Evolutionary conservation across 2,888 invertebrate genomes (phyloP), one percentile per base, ranked within the genome.

Genomic region (Phragmatobia fuliginosa): DNA sequence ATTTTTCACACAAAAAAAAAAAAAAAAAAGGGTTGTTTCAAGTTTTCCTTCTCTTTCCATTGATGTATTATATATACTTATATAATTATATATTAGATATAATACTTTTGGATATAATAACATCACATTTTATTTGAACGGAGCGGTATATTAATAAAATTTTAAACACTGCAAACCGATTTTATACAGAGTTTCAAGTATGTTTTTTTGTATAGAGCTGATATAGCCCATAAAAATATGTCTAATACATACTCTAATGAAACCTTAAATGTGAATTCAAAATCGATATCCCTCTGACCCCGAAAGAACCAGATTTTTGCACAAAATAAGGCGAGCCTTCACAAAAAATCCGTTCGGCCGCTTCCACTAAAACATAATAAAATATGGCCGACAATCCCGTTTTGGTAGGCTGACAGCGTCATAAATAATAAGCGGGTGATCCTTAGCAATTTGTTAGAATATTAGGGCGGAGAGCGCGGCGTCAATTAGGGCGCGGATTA

Each of bases 401-500:
- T 71, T 62, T 25, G 62, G 62, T 49, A 66, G 67, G 71, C 62
- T 77, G 79, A 79, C 79, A 74, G 67, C 73, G 66, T 71, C 82
- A 79, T 82, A 80, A 80, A 80, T 80, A 82, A 79, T 80, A 80
- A 79, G 74, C 74, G 82, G 72, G 75, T 74, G 74, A 81, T 82
- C 80, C 82, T 33, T 60, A 68, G 74, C 82, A 82, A 81, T 81
- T 81, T 82, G 82, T 82, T 80, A 74, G 74, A 81, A 82, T 81
- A 80, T 76, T 82, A 80, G 78, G 73, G 70, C 62, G 67, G 67
- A 67, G 73, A 73, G 75, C 70, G 71, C 69, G 66, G 67, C 72
- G 81, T 74, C 77, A 80, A 82, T 83, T 83, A 83, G 73, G 69
- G 64, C 62, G 66, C 67, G 81, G 83, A 82, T 83, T 83, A 83